These are phyloP conservation scores for Criorhina ranunculi DNA, from an alignment of 2,888 invertebrate species.

Conservation along the genomic window DNA sequence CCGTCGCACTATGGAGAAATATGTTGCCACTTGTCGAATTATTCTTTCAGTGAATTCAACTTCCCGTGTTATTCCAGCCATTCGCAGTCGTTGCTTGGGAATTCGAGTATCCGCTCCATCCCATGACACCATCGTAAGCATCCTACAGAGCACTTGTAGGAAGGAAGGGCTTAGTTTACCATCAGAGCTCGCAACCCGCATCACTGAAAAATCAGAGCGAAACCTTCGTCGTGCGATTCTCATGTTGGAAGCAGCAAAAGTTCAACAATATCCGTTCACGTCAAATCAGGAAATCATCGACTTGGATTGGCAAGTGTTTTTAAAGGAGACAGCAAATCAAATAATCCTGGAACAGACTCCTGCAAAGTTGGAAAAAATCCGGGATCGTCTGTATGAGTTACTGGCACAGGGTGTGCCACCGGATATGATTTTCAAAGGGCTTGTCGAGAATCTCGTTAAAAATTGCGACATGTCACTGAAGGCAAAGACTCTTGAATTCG, in stretches of 20 bases:
- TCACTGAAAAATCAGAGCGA: conserved; percentile 92
- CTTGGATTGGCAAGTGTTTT: conserved; percentile 96
- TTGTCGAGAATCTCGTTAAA: conserved; percentile 92
- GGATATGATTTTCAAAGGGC: conserved; percentile 94
- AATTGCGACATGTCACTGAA: conserved; percentile 97
- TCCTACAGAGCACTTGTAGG: conserved; percentile 88
- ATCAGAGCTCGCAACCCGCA: conserved; percentile 89
- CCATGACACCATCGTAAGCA: conserved; percentile 89
- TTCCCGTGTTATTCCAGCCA: conserved; percentile 98
- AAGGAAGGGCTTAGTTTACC: conserved; percentile 93
- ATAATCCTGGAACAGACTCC: conserved; percentile 95
- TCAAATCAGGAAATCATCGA: conserved; percentile 92
- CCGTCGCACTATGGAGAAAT: conserved; percentile 99
- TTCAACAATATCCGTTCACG: conserved; percentile 94
- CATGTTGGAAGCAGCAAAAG: conserved; percentile 97
- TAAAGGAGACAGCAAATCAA: conserved; percentile 93
- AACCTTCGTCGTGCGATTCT: conserved; percentile 96
- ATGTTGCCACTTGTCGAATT: conserved; percentile 96
- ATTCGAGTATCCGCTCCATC: conserved; percentile 96
- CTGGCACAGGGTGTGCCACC: conserved; percentile 97
- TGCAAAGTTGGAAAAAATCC: conserved; percentile 91
- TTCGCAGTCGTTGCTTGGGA: conserved; percentile 96
- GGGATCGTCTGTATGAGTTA: conserved; percentile 96
- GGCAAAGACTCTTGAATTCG: conserved; percentile 92
- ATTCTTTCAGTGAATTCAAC: conserved; percentile 97